phyloP scores from a whole-genome alignment of 2,797 vertebrate species.

The Australoheros facetus region DNA sequence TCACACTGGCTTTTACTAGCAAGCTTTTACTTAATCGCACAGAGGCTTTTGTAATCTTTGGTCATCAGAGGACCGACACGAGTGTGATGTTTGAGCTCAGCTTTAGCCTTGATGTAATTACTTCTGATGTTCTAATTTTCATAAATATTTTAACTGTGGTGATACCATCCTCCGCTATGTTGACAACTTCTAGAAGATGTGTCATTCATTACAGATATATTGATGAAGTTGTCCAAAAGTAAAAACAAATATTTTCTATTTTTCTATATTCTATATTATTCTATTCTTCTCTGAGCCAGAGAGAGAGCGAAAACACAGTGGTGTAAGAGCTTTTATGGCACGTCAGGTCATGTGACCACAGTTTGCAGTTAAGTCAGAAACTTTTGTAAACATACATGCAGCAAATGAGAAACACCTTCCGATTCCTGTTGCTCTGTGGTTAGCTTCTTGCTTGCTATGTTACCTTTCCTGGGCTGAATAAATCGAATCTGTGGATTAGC shows the following conservation, averaged over 20 bases:
- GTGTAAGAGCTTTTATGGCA: neutral
- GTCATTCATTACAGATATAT: too few species aligned
- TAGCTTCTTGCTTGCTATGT: neutral
- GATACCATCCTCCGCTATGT: neutral
- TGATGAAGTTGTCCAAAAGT: neutral
- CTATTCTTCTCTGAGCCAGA: too few species aligned
- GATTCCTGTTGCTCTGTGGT: neutral
- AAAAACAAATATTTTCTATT: neutral
- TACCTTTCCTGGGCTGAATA: neutral
- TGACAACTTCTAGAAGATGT: neutral
- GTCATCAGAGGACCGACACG: neutral
- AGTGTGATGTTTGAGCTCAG: constrained; percentile 19
- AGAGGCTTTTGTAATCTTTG: neutral
- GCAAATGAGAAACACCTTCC: neutral
- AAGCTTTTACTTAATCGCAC: neutral
- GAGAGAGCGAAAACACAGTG: too few species aligned
- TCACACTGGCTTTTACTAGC: neutral
- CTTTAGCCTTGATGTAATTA: constrained; percentile 23
- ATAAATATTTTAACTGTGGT: neutral
- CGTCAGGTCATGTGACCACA: neutral
- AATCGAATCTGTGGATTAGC: neutral
- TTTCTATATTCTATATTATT: neutral
- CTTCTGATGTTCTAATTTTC: neutral
- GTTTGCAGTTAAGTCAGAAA: neutral
- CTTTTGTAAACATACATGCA: neutral